Evolutionary conservation across 2,888 invertebrate genomes (phyloP).

Genomic region (Temnothorax ravouxi): DNA sequence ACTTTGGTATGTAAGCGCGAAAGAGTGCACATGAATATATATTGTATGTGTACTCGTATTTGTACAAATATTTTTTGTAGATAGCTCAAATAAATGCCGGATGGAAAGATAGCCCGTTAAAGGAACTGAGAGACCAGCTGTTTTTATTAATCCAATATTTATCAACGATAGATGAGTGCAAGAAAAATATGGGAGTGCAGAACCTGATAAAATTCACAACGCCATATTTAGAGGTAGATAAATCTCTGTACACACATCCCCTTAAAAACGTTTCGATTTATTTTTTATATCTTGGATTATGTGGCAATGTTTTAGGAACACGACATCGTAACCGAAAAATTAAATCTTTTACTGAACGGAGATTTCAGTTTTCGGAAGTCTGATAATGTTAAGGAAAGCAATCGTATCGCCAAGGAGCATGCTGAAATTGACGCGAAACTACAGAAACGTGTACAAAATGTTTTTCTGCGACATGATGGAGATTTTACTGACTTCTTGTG

Average conservation of each 20-base stretch:
- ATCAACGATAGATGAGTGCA: constrained; percentile 71
- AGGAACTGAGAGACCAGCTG: constrained; percentile 76
- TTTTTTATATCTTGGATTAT: not conserved
- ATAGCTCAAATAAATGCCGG: constrained; percentile 73
- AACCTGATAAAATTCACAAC: constrained; percentile 62
- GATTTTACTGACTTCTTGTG: constrained; percentile 80
- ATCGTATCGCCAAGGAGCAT: constrained; percentile 59
- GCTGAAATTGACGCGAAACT: constrained; percentile 69
- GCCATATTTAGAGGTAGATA: constrained; percentile 68
- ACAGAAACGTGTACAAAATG: constrained; percentile 65
- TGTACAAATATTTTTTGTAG: constrained; percentile 62
- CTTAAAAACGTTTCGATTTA: not conserved
- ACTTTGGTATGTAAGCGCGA: constrained; percentile 66
- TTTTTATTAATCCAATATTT: constrained; percentile 74
- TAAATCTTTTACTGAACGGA: constrained; percentile 71
- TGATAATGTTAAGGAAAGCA: not conserved
- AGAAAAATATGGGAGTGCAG: constrained; percentile 60
- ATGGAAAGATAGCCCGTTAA: constrained; percentile 69
- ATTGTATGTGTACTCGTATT: not conserved
- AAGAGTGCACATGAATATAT: not conserved
- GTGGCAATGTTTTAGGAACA: constrained; percentile 64
- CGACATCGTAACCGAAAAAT: constrained; percentile 62
- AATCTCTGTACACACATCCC: not conserved
- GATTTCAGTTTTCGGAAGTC: constrained; percentile 59
- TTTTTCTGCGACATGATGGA: constrained; percentile 72